A percentile compares a stretch with the other conserved stretches of the same genome.
Evolutionary conservation across 2,888 invertebrate species (phyloP).

Genomic region (Caenorhabditis sp.): DNA sequence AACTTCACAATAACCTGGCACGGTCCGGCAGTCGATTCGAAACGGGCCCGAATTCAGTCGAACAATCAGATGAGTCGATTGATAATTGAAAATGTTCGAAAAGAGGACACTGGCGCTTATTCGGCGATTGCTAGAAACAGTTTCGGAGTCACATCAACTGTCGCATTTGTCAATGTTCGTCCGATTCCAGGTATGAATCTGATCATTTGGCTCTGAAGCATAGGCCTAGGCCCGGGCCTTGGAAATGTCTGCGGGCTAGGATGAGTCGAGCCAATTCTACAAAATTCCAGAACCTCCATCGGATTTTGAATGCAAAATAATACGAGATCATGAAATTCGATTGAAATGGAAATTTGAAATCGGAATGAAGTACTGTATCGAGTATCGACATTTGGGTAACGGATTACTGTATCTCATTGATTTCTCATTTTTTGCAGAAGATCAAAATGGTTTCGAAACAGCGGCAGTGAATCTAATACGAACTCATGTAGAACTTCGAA

Average conservation of each 20-base stretch:
- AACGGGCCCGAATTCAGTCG: constrained; percentile 27
- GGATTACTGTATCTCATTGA: background rate
- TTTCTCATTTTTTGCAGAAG: constrained; percentile 18
- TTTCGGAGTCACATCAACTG: constrained; percentile 39
- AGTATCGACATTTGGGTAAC: constrained; percentile 37
- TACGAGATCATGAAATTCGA: constrained; percentile 38
- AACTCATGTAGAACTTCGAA: constrained; percentile 35
- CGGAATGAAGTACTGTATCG: constrained; percentile 44
- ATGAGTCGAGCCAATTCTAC: background rate
- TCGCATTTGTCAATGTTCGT: constrained; percentile 35
- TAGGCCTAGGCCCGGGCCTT: background rate
- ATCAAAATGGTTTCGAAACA: constrained; percentile 17
- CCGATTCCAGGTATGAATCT: constrained; percentile 29
- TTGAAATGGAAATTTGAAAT: constrained; percentile 41
- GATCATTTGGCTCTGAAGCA: too few species aligned
- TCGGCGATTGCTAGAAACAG: constrained; percentile 46
- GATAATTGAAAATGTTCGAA: constrained; percentile 22
- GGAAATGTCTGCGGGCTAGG: too few species aligned
- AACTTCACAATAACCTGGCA: constrained; percentile 43
- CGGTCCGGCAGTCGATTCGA: constrained; percentile 45
- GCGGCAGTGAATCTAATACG: constrained; percentile 36
- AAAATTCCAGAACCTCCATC: constrained; percentile 32
- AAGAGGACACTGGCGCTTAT: constrained; percentile 43
- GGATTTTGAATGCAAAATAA: constrained; percentile 26
- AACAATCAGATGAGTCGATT: constrained; percentile 27